Evolutionary conservation across 92 coral and sea anemone species (phyloP).

Genomic region (Hydrozoanthus gracilis): DNA sequence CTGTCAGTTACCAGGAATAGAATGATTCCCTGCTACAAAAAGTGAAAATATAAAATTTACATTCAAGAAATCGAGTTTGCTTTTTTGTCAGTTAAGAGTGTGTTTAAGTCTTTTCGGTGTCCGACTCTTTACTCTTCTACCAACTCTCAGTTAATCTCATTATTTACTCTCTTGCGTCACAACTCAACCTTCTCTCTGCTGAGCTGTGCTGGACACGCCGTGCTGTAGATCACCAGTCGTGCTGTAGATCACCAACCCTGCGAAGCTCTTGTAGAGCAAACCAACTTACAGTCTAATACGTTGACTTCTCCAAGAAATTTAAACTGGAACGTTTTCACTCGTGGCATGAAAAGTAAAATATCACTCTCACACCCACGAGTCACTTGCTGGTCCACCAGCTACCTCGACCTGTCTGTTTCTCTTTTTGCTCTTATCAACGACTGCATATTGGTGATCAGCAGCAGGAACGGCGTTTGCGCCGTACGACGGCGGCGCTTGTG

Average conservation of each 20-base stretch:
- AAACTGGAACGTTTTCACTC: neutral
- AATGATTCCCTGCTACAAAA: too few relatives aligned
- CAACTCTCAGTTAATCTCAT: too few relatives aligned
- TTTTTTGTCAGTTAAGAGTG: too few relatives aligned
- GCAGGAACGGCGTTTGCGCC: slow-evolving; percentile 55
- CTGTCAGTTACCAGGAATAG: too few relatives aligned
- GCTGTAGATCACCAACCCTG: neutral
- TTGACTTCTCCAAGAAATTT: neutral
- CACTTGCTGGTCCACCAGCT: slow-evolving; percentile 77
- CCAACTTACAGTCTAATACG: neutral
- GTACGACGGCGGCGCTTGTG: slow-evolving; percentile 71
- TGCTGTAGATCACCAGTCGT: neutral
- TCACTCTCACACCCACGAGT: slow-evolving; percentile 89
- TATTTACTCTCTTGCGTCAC: too few relatives aligned
- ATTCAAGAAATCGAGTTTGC: too few relatives aligned
- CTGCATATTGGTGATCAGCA: slow-evolving; percentile 77
- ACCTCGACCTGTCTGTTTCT: slow-evolving; percentile 50
- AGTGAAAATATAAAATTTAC: too few relatives aligned
- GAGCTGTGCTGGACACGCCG: too few relatives aligned
- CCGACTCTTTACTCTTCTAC: too few relatives aligned
- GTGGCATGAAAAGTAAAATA: neutral
- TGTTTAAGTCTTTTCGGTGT: too few relatives aligned
- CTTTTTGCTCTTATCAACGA: slow-evolving; percentile 88
- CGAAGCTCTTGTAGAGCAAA: neutral
- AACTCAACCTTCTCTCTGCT: too few relatives aligned